Percentiles rank a stretch among this genome's conserved stretches.
phyloP scores from a whole-genome alignment of 2,888 invertebrate genomes.

The Microdon myrmicae region DNA sequence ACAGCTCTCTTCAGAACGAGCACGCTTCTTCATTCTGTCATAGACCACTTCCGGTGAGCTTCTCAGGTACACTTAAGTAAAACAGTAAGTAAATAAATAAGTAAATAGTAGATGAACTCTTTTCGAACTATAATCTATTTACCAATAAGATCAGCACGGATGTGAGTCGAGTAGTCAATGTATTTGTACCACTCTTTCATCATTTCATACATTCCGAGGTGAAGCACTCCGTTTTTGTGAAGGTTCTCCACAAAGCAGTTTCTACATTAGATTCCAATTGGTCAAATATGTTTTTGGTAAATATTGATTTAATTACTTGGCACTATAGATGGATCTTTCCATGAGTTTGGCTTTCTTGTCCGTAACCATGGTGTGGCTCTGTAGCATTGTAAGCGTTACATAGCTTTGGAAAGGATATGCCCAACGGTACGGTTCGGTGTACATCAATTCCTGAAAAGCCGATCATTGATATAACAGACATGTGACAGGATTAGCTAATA shows the following conservation, averaged over 20 bases:
- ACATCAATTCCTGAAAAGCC: constrained; percentile 78
- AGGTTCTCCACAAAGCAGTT: constrained; percentile 87
- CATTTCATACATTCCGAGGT: constrained; percentile 81
- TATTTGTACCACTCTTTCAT: constrained; percentile 89
- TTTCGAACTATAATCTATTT: too few species aligned
- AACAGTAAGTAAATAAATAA: neutral
- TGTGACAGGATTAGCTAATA: too few species aligned
- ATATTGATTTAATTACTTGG: constrained; percentile 64
- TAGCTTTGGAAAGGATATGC: constrained; percentile 90
- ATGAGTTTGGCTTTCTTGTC: constrained; percentile 83
- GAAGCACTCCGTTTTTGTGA: constrained; percentile 74
- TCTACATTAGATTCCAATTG: constrained; percentile 47
- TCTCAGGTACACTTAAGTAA: constrained; percentile 72
- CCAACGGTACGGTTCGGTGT: constrained; percentile 84
- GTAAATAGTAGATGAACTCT: neutral
- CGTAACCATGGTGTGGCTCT: constrained; percentile 76
- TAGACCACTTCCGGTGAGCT: constrained; percentile 75
- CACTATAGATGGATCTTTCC: constrained; percentile 89
- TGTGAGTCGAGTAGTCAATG: constrained; percentile 76
- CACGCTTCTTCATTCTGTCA: constrained; percentile 79
- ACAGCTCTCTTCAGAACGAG: constrained; percentile 82
- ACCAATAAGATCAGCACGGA: constrained; percentile 89
- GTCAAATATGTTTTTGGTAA: too few species aligned
- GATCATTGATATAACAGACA: neutral
- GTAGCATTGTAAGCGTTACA: constrained; percentile 88